Conservation (phyloP, 2,113 vertebrate species). For the Speoplatyrhinus poulsoni region DNA sequence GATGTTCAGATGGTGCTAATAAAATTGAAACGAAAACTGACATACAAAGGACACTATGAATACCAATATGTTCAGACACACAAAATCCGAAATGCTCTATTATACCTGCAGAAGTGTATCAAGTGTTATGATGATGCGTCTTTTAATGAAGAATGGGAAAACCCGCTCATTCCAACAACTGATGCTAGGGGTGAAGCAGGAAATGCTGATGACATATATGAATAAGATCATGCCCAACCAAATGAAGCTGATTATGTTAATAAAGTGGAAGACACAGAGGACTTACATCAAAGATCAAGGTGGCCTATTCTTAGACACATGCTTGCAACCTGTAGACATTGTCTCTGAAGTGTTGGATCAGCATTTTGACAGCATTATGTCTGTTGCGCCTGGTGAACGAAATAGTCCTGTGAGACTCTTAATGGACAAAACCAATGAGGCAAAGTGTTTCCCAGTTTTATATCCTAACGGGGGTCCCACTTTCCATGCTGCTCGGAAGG, state of each 20-base stretch:
- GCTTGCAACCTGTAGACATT: slow-evolving; percentile 2
- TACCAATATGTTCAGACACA: slow-evolving; percentile 9
- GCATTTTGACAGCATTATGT: slow-evolving; percentile 15
- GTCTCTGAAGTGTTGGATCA: slow-evolving; percentile 22
- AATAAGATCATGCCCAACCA: not conserved
- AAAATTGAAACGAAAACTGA: slow-evolving; percentile 19
- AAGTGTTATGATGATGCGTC: not conserved
- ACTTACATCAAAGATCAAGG: not conserved
- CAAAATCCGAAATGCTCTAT: slow-evolving; percentile 4
- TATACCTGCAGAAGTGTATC: not conserved
- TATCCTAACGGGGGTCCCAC: slow-evolving; percentile 1
- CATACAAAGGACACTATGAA: slow-evolving; percentile 27
- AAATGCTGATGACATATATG: slow-evolving; percentile 19
- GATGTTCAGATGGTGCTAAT: slow-evolving; percentile 8
- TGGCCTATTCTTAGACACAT: slow-evolving; percentile 21
- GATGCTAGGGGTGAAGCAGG: not conserved
- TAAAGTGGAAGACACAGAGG: not conserved
- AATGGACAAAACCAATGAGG: slow-evolving; percentile 17
- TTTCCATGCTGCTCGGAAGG: slow-evolving; percentile 13
- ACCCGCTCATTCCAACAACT: not conserved
- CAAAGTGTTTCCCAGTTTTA: not conserved
- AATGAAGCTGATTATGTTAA: not conserved
- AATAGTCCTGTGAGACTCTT: slow-evolving; percentile 20
- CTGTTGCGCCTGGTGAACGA: slow-evolving; percentile 14
- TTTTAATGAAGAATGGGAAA: not conserved